Evolutionary conservation across 2,113 vertebrate genomes (phyloP).

Genomic region (Hippocampus mohnikei): DNA sequence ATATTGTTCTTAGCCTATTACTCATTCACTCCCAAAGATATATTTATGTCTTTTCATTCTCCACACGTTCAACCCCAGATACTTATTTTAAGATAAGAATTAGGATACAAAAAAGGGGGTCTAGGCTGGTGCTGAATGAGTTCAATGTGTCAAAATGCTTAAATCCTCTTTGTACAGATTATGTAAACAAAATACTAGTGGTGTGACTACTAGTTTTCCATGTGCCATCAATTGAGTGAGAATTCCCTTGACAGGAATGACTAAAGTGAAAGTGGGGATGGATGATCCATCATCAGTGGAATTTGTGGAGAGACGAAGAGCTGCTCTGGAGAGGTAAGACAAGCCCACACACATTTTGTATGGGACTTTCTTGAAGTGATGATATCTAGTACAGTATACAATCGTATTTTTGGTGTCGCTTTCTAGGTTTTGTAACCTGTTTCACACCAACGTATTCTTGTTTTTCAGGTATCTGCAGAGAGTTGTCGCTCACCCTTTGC

Average conservation of each 20-base stretch:
- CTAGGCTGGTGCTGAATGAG: no score
- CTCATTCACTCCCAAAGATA: no score
- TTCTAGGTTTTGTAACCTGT: neutral
- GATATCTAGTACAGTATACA: neutral
- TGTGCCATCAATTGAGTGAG: slow-evolving; percentile 1
- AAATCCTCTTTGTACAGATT: neutral
- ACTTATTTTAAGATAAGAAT: no score
- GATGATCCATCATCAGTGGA: slow-evolving; percentile 94
- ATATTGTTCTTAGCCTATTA: no score
- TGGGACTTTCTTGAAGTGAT: neutral
- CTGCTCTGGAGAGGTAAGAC: slow-evolving; percentile 87
- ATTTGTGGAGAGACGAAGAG: slow-evolving; percentile 90
- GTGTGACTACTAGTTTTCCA: neutral
- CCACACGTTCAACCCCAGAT: no score
- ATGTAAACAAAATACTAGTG: neutral
- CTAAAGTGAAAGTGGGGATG: slow-evolving; percentile 97
- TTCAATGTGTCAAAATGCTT: neutral
- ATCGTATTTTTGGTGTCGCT: neutral
- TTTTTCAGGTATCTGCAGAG: slow-evolving; percentile 85
- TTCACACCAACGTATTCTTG: slow-evolving; percentile 7
- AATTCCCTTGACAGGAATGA: slow-evolving; percentile 81
- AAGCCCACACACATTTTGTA: neutral
- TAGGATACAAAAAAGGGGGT: no score
- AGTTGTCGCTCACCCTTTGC: slow-evolving; percentile 83
- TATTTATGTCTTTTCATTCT: no score